These are phyloP conservation scores for Eremophila alpestris DNA, from an alignment of 2,797 vertebrate species.

Conservation along the genomic window DNA sequence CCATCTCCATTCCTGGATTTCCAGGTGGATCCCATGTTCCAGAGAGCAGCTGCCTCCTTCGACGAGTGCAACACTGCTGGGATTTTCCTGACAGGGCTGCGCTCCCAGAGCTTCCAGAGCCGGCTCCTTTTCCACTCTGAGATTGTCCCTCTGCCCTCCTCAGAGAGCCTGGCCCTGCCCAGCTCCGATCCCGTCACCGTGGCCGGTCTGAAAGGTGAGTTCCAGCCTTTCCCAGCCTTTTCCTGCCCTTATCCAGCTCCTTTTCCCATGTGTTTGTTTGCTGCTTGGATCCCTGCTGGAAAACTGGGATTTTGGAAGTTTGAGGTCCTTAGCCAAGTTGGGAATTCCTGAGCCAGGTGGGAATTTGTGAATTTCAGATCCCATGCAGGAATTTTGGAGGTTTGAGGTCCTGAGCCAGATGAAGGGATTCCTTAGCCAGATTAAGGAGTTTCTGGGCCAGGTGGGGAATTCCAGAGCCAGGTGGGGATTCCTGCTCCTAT, in stretches of 20 bases:
- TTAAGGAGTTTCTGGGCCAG: too few species aligned
- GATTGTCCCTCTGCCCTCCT: constrained; percentile 81
- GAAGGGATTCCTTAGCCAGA: too few species aligned
- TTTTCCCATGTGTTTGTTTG: neutral
- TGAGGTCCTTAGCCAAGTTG: too few species aligned
- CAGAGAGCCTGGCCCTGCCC: constrained; percentile 55
- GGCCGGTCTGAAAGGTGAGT: constrained; percentile 80
- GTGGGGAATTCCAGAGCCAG: neutral
- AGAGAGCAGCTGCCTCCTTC: constrained; percentile 85
- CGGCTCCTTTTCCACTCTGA: constrained; percentile 85
- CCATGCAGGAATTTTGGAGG: neutral
- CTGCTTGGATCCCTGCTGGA: neutral
- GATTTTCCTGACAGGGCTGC: constrained; percentile 87
- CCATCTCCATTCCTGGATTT: neutral
- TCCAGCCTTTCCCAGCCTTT: neutral
- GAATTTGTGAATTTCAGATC: neutral
- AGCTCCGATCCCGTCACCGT: constrained; percentile 70
- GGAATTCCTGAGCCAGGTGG: neutral
- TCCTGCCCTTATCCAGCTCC: fast-evolving
- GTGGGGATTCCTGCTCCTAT: neutral
- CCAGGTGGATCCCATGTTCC: constrained; percentile 94
- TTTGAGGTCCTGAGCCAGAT: too few species aligned
- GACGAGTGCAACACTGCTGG: constrained; percentile 90
- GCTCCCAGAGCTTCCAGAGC: constrained; percentile 80
- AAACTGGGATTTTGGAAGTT: too few species aligned